Percentiles rank a stretch among this genome's conserved stretches.
Evolutionary conservation across 2,888 invertebrate species (phyloP).

Genomic region (Scaptomyza tumidula): DNA sequence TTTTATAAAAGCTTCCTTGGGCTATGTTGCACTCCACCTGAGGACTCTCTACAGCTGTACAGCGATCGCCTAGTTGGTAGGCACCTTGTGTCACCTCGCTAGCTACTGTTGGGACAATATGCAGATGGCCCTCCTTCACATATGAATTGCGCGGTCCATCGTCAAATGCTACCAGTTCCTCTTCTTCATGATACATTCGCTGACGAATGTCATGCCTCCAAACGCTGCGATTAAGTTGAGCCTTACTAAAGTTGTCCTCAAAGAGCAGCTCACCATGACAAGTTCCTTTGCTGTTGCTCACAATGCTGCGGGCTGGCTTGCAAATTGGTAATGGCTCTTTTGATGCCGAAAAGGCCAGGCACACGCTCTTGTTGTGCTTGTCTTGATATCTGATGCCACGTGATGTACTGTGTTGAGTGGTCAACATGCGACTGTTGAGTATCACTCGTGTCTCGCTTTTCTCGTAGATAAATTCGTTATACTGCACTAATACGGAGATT

Average conservation of each 20-base stretch:
- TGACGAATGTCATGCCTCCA: slow-evolving; percentile 88
- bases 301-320: slow-evolving; percentile 38
- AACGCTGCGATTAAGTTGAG: slow-evolving; percentile 82
- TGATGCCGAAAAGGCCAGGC: slow-evolving; percentile 30
- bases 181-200: slow-evolving; percentile 85
- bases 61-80: slow-evolving; percentile 84
- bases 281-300: slow-evolving; percentile 17
- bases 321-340: slow-evolving; percentile 38
- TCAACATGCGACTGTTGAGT: slow-evolving; percentile 58
- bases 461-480: slow-evolving; percentile 65
- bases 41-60: slow-evolving; percentile 85
- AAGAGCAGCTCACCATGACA: slow-evolving; percentile 86
- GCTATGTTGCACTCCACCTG: slow-evolving; percentile 79
- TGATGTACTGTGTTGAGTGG: slow-evolving; percentile 40
- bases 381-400: slow-evolving; percentile 26
- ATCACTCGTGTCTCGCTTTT: slow-evolving; percentile 65
- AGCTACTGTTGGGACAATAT: slow-evolving; percentile 83
- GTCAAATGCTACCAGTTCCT: slow-evolving; percentile 85
- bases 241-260: slow-evolving; percentile 87
- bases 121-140: slow-evolving; percentile 78
- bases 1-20: slow-evolving; percentile 82
- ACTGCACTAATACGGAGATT: slow-evolving; percentile 71
- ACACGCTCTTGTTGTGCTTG: slow-evolving; percentile 24
- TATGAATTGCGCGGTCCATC: slow-evolving; percentile 77
- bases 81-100: slow-evolving; percentile 64